phyloP scores from a whole-genome alignment of 2,888 invertebrate species.

The Eustalomyia histrio region DNA sequence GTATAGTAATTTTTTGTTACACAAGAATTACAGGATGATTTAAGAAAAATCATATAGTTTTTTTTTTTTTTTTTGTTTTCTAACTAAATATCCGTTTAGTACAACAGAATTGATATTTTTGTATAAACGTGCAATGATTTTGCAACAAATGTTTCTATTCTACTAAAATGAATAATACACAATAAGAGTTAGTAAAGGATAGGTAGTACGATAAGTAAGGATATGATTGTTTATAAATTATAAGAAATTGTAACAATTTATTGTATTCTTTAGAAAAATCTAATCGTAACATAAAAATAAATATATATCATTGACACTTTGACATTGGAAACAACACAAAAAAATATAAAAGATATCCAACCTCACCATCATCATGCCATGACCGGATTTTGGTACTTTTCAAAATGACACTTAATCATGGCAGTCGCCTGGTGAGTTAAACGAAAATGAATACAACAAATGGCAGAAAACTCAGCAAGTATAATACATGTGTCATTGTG shows the following conservation, averaged over 20 bases:
- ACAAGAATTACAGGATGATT: neutral
- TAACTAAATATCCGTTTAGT: neutral
- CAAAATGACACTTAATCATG: slow-evolving; percentile 79
- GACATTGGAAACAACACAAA: slow-evolving; percentile 70
- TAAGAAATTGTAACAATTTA: slow-evolving; percentile 19
- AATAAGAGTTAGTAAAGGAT: neutral
- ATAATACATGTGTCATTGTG: neutral
- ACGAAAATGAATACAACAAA: slow-evolving; percentile 30
- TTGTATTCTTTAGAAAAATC: slow-evolving; percentile 20
- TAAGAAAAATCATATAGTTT: neutral
- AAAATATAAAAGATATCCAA: slow-evolving; percentile 18
- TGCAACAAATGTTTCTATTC: slow-evolving; percentile 41
- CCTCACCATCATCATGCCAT: slow-evolving; percentile 68
- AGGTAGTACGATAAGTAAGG: neutral
- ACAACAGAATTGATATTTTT: slow-evolving; percentile 70
- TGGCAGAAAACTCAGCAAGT: slow-evolving; percentile 71
- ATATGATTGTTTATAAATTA: slow-evolving; percentile 42
- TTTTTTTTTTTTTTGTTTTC: neutral
- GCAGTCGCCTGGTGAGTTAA: slow-evolving; percentile 70
- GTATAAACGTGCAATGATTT: slow-evolving; percentile 74
- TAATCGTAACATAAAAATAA: slow-evolving; percentile 44
- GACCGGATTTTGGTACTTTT: slow-evolving; percentile 79
- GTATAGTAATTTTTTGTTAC: neutral
- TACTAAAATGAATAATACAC: neutral
- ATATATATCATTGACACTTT: slow-evolving; percentile 77